Conservation (phyloP, 2,113 vertebrate genomes). For the Neodontobutis hainanensis region DNA sequence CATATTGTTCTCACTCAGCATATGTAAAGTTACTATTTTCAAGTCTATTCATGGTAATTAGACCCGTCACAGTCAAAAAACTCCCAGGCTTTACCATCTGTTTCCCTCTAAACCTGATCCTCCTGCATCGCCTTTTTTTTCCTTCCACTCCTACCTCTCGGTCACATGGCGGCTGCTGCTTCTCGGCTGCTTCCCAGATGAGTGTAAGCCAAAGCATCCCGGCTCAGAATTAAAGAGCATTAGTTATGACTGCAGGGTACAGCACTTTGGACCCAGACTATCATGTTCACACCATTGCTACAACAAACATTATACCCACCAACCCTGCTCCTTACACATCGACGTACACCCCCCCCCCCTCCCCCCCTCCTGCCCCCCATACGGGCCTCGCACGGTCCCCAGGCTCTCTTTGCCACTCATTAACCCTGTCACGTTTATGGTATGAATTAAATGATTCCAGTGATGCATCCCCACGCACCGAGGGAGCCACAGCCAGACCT, state of each 20-base stretch:
- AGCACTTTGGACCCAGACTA: conserved; percentile 45
- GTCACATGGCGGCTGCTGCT: conserved; percentile 28
- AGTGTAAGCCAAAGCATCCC: conserved; percentile 36
- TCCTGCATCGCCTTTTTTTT: conserved; percentile 39
- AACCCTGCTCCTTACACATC: not conserved
- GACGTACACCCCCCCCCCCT: conserved; percentile 4
- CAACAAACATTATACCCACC: conserved; percentile 23
- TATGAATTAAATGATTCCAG: conserved; percentile 79
- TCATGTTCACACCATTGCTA: conserved; percentile 44
- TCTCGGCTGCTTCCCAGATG: conserved; percentile 37
- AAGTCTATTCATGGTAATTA: conserved; percentile 36
- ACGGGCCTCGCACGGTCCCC: conserved; percentile 54
- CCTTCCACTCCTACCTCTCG: conserved; percentile 16
- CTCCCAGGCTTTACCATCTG: conserved; percentile 61
- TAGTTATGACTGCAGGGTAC: conserved; percentile 48
- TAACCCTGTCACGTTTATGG: conserved; percentile 80
- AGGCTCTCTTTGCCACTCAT: conserved; percentile 78
- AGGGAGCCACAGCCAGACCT: conserved; percentile 49
- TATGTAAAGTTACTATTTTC: not conserved
- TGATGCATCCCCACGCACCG: conserved; percentile 72
- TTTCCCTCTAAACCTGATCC: conserved; percentile 62
- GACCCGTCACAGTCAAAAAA: conserved; percentile 37
- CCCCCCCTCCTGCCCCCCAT: not conserved
- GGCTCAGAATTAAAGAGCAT: conserved; percentile 50
- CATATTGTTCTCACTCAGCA: not conserved